Evolutionary conservation across 2,113 vertebrate species (phyloP).

Genomic region (Osmerus mordax): DNA sequence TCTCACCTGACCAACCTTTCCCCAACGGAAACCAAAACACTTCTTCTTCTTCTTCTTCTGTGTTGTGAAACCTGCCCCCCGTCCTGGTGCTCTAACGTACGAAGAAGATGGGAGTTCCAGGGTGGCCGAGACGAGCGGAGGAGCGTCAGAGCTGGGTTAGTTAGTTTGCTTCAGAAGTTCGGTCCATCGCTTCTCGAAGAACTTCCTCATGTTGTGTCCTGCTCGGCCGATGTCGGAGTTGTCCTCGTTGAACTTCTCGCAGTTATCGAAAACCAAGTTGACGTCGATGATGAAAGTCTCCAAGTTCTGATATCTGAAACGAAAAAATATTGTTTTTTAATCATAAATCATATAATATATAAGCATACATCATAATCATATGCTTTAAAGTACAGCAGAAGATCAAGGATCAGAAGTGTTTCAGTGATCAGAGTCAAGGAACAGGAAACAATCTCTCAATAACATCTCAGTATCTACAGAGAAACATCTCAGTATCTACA

Average conservation of each 20-base stretch:
- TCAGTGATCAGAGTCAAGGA: no score
- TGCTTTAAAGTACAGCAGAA: no score
- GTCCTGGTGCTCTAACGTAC: conserved; percentile 59
- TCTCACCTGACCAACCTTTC: conserved; percentile 68
- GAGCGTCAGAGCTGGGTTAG: conserved; percentile 74
- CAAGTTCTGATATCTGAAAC: conserved; percentile 88
- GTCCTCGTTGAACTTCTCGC: conserved; percentile 99
- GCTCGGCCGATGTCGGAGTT: conserved; percentile 98
- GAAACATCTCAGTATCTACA: no score
- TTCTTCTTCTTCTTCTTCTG: conserved; percentile 39
- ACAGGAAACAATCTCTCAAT: neutral
- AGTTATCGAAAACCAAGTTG: conserved; percentile 99
- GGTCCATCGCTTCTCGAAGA: conserved; percentile 98
- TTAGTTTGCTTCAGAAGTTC: conserved; percentile 94
- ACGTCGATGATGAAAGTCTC: conserved; percentile 96
- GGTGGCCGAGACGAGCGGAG: conserved; percentile 33
- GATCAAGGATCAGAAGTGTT: no score
- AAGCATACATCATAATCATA: no score
- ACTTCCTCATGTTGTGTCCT: conserved; percentile 97
- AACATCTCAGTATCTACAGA: no score
- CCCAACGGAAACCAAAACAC: conserved; percentile 45
- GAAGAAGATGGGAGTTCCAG: conserved; percentile 79
- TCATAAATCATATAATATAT: no score
- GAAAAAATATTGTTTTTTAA: neutral
- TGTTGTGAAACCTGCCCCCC: conserved; percentile 46